Percentiles rank a stretch among this genome's conserved stretches.
phyloP scores from a whole-genome alignment of 2,888 invertebrate genomes.

The Fragum fragum region DNA sequence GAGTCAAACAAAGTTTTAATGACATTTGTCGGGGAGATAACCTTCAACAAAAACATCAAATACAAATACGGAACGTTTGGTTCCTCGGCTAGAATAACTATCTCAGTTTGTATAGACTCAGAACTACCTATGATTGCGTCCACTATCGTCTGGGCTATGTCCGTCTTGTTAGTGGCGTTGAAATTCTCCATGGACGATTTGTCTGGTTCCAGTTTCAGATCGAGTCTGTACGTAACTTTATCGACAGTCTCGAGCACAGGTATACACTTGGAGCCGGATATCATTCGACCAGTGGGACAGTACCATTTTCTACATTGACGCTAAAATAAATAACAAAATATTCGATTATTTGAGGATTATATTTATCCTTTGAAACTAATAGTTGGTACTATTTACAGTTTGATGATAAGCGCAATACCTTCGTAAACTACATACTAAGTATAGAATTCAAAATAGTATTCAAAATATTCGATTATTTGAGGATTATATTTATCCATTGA shows the following conservation, averaged over 20 bases:
- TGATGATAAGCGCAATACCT: no score
- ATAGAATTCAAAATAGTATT: no score
- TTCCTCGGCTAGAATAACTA: conserved; percentile 40
- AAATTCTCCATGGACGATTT: neutral
- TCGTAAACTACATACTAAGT: no score
- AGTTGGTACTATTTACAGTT: no score
- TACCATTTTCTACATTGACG: conserved; percentile 60
- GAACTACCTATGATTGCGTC: conserved; percentile 33
- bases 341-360: no score
- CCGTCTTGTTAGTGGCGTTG: conserved; percentile 34
- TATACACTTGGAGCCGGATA: conserved; percentile 35
- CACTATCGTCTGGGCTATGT: conserved; percentile 23
- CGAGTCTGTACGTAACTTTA: conserved; percentile 36
- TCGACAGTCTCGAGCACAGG: conserved; percentile 36
- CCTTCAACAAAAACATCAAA: conserved; percentile 30
- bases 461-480: no score
- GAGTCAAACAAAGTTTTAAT: conserved; percentile 27
- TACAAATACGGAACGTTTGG: conserved; percentile 38
- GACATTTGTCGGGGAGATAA: conserved; percentile 1
- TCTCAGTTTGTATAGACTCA: conserved; percentile 19
- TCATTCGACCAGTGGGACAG: conserved; percentile 47
- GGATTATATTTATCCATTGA: no score
- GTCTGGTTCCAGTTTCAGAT: conserved; percentile 37
- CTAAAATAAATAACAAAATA: conserved; percentile 47
- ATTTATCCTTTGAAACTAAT: no score